Evolutionary conservation across 2,113 vertebrate genomes (phyloP).

Genomic region (Garra rufa): DNA sequence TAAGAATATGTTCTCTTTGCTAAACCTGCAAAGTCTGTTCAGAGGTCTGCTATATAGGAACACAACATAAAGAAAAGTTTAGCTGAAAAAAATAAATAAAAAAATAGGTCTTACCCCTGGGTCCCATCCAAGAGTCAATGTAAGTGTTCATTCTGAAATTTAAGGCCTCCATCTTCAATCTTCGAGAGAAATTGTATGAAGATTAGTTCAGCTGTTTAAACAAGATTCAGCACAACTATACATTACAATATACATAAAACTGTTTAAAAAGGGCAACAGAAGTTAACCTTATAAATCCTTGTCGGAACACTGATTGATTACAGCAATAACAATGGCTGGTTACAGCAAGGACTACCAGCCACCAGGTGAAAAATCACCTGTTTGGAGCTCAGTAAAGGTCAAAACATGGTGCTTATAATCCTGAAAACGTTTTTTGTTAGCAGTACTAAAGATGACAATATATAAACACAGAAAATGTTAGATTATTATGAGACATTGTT

Average conservation of each 20-base stretch:
- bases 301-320: neutral
- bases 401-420: neutral
- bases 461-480: neutral
- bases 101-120: constrained; percentile 83
- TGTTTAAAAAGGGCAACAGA: neutral
- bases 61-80: neutral
- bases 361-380: neutral
- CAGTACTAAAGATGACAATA: neutral
- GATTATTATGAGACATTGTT: neutral
- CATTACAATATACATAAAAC: neutral
- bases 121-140: constrained; percentile 89
- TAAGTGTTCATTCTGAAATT: constrained; percentile 88
- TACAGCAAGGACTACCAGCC: neutral
- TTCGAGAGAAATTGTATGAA: constrained; percentile 48
- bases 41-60: neutral
- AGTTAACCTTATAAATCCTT: constrained; percentile 1
- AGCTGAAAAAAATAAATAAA: neutral
- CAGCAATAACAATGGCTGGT: neutral
- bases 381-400: neutral
- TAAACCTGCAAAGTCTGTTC: neutral
- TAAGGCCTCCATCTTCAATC: constrained; percentile 88
- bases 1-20: neutral
- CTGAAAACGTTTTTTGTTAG: neutral
- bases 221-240: neutral
- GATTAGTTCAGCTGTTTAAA: neutral